Evolutionary conservation across 2,113 vertebrate species (phyloP), one percentile per base, ranked within the genome.

Genomic region (Anguilla rostrata): DNA sequence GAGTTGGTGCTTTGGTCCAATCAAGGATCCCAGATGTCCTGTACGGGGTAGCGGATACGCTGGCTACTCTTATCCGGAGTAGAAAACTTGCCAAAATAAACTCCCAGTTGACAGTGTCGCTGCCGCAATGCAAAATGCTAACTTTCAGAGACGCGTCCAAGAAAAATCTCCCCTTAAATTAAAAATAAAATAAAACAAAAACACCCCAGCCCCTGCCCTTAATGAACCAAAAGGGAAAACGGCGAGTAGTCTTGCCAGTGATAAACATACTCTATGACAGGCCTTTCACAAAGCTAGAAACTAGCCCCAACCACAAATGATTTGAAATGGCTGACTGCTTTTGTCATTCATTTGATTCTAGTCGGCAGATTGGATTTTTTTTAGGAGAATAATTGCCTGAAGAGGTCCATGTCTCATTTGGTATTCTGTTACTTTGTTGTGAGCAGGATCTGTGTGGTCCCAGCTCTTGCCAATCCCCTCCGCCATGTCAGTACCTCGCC

Each of bases 21-120:
- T 0, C 85, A 11, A 85, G 89, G 83, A 83, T 82, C 87, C 88
- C 86, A 56, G 82, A 88, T 86, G 43, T 6, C 1, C 43, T 46
- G 1, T 46, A 46, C 43, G 9, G 43, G 43, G 1, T 46, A 46
- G 43, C 1, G 9, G 43, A 46, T 9, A 46, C 9, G 5, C 9
- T 90, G 84, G 89, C 84, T 78, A 41, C 83, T 87, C 88, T 91
- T 92, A 94, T 92, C 92, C 86, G 29, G 57, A 40, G 82, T 3
- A 83, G 82, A 89, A 9, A 46, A 46, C 0, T 5, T 46, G 43
- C 43, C 89, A 89, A 20, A 41, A 84, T 26, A 79, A 57, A 1
- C 5, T 88, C 41, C 56, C 85, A 83, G 88, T 84, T 88, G 43
- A 46, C 4, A 6, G 43, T 1, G 43, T 34, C 34, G 34, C 34